Base-by-base conservation (phyloP, 2,888 invertebrate species). In the Drosophila anomalata region DNA sequence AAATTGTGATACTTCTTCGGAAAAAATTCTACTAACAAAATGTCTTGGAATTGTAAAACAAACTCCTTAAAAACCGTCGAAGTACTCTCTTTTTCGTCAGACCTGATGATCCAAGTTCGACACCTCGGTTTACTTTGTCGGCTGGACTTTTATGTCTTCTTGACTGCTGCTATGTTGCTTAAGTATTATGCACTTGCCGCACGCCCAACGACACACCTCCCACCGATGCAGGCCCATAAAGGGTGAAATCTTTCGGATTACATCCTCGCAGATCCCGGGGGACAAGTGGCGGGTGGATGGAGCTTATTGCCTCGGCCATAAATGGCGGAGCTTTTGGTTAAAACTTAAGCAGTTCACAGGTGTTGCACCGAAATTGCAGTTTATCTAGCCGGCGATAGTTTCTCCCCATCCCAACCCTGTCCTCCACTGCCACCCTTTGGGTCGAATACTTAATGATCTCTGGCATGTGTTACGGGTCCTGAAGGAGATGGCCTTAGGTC, bases 341-440 rank as follows among this genome's bases (percentile, higher is more conserved):
- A 78, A 85, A 85, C 77, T 84, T 84, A 72, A 84, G 86, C 88
- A 79, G 80, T 79, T 78, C 73, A 67, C 84, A 84, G 84, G 84
- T 84, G 84, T 85, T 84, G 87, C 84, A 82, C 62, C 86, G 75
- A 79, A 87, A 84, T 87, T 84, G 83, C 84, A 87, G 84, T 84
- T 85, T 87, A 84, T 84, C 84, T 79, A 76, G 69, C 62, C 78
- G 62, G 53, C 29, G 33, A 68, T 62, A 61, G 56, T 41, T 65
- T 52, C 29, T n/a, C 14, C 54, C 31, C 46, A 0, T 36, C 41
- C 52, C n/a, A 24, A 4, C n/a, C 66, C 31, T 36, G 0, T 36
- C 41, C 52, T 24, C 22, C 22, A 24, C n/a, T 17, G 29, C 9
- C 31, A 22, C 14, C 26, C 20, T 12, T 17, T 36, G 14, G 42